Evolutionary conservation across 2,797 vertebrate genomes (phyloP).

Genomic region (Pristis pectinata): DNA sequence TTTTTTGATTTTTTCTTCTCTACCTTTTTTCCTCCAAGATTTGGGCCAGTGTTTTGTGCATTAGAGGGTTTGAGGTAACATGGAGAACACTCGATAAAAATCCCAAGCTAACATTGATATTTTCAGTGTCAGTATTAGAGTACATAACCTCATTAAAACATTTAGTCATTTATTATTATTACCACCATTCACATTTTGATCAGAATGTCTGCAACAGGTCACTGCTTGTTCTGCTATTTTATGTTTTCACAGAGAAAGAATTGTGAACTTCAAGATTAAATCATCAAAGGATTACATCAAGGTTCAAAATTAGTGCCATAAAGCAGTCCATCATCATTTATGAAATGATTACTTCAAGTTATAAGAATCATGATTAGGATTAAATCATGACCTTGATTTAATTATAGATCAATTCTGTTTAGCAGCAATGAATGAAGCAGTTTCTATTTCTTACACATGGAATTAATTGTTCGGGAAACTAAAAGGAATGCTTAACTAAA

Average conservation of each 20-base stretch:
- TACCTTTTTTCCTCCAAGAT: neutral
- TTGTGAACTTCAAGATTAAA: neutral
- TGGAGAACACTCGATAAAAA: neutral
- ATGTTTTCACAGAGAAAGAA: neutral
- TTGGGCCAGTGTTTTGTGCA: too few species aligned
- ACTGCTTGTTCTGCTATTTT: conserved; percentile 7
- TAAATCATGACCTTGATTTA: neutral
- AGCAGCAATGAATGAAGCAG: neutral
- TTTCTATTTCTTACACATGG: neutral
- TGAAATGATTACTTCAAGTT: neutral
- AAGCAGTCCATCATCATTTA: neutral
- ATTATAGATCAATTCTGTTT: neutral
- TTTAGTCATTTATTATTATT: neutral
- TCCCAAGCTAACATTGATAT: neutral
- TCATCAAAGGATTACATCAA: neutral
- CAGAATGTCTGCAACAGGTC: conserved; percentile 3
- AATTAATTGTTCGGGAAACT: neutral
- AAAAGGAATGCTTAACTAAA: neutral
- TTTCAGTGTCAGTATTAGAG: neutral
- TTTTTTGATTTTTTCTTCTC: too few species aligned
- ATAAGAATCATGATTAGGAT: neutral
- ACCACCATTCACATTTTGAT: neutral
- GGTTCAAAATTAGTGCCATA: neutral
- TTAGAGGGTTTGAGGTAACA: too few species aligned
- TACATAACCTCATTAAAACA: neutral